Evolutionary conservation across 2,797 vertebrate genomes (phyloP), one percentile per base, ranked within the genome.

Genomic region (Hippopotamyrus pictus): DNA sequence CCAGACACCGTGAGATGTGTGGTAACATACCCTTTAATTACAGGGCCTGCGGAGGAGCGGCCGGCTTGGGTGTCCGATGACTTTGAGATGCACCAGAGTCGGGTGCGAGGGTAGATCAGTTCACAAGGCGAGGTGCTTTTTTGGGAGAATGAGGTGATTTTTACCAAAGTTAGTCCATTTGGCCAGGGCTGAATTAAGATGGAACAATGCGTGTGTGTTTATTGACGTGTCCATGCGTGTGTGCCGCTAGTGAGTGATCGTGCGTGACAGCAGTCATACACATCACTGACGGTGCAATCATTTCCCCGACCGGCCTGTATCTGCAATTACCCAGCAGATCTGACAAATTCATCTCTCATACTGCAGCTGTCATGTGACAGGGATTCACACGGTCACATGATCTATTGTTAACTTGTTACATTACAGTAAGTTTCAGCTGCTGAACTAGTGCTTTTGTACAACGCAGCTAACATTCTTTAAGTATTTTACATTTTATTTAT

Each of bases 11-110:
- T 22, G 65, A 88, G 89, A 89, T 91, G 90, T 91, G 92, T 90
- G 90, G 93, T 92, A 93, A 94, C 88, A 87, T 91, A 93, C 90
- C 92, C 93, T 92, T 93, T 94, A 94, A 93, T 94, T 92, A 93
- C 88, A 79, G 91, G 90, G 92, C 89, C 88, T 82, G 88, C 90
- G 89, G 79, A 92, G 89, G 87, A 59, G 9, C 86, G 79, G 29
- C 33, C 51, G 89, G 89, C 88, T 93, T 91, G 88, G 92, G 91
- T 93, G 91, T 91, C 91, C 87, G 29, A 87, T 92, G 93, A 94
- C 92, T 93, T 92, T 92, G 92, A 89, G 90, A 90, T 87, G 90
- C 90, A 90, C 92, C 90, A 90, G 51, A 69, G 89, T 83, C 44
- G 84, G 83, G 41, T 86, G 54, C 7, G 84, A 90, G 88, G 69